phyloP scores from a whole-genome alignment of 2,113 vertebrate genomes.

The Carollia perspicillata region DNA sequence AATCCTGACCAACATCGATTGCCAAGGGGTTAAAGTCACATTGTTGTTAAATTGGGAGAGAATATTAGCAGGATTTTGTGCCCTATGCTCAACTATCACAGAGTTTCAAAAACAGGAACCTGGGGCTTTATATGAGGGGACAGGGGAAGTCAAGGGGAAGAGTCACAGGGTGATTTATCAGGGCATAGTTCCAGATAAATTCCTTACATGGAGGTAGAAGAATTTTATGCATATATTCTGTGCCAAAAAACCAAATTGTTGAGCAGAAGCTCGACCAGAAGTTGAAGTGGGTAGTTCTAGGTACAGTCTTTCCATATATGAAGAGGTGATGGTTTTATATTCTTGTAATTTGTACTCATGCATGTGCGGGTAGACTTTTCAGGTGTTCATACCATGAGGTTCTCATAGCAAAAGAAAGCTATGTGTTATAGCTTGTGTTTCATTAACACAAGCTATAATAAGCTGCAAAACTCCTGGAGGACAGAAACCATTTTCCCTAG shows the following conservation, averaged over 20 bases:
- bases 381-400: neutral
- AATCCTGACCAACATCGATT: conserved; percentile 73
- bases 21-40: conserved; percentile 75
- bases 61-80: conserved; percentile 75
- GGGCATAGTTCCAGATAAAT: conserved; percentile 69
- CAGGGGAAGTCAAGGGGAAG: conserved; percentile 67
- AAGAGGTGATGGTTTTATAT: neutral
- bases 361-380: neutral
- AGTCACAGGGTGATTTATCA: conserved; percentile 68
- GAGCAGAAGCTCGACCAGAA: neutral
- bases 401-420: neutral
- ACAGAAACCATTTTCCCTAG: neutral
- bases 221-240: neutral
- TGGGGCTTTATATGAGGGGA: conserved; percentile 61
- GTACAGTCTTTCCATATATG: neutral
- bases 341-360: neutral
- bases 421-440: too few relatives aligned
- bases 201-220: conserved; percentile 40
- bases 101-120: conserved; percentile 77
- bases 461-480: neutral
- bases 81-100: conserved; percentile 64
- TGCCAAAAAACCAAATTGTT: conserved; percentile 33
- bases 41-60: conserved; percentile 76
- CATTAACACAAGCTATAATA: neutral
- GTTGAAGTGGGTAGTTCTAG: neutral